Conservation (phyloP, 2,888 invertebrate species). For the Microctonus hyperodae region DNA sequence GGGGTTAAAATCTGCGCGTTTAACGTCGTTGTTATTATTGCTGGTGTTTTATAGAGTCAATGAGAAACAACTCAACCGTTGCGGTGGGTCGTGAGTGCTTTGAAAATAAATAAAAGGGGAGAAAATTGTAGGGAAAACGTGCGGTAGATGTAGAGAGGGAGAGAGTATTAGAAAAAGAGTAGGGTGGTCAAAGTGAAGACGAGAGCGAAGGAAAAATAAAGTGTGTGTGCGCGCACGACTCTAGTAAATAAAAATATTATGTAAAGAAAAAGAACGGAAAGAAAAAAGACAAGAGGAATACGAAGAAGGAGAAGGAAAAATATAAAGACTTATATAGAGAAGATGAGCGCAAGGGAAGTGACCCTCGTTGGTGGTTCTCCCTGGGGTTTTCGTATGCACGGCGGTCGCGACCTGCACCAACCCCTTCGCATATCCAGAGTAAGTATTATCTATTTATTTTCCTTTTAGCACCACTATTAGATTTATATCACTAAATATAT, state of each 20-base stretch:
- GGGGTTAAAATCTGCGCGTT: background rate
- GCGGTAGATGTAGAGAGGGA: background rate
- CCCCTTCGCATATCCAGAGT: constrained; percentile 83
- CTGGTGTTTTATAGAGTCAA: background rate
- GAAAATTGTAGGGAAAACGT: background rate
- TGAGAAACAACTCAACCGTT: background rate
- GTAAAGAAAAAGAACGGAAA: constrained; percentile 18
- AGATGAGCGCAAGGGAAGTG: constrained; percentile 77
- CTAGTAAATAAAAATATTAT: background rate
- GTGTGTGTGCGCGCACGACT: background rate
- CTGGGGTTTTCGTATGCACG: constrained; percentile 90
- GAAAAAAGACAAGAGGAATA: background rate
- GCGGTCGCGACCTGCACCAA: constrained; percentile 80
- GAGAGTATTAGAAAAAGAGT: background rate
- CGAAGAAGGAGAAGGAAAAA: constrained; percentile 7
- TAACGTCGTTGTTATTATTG: background rate
- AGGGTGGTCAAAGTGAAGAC: background rate
- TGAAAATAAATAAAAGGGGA: background rate
- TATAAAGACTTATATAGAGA: background rate
- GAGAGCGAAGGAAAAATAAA: background rate
- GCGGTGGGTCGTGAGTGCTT: constrained; percentile 1
- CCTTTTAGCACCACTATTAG: background rate
- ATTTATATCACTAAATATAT: background rate
- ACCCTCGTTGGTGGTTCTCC: constrained; percentile 82
- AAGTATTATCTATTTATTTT: constrained; percentile 60